A percentile compares a stretch with the other conserved stretches of the same genome.
Conservation (phyloP, 2,113 vertebrate genomes). For the Anarhynchus alexandrinus region DNA sequence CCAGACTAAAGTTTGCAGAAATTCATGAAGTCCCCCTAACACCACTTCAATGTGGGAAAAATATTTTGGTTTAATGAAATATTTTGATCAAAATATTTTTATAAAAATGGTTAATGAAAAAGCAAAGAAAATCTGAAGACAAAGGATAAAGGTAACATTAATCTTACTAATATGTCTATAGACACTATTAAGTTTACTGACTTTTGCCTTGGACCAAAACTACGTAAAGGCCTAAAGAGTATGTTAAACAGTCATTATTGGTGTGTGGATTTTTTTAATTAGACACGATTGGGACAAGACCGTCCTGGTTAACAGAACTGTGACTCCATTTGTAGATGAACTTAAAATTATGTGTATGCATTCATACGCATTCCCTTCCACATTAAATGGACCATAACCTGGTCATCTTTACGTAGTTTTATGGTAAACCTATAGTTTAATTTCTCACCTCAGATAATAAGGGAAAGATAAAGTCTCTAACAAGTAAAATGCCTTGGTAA, state of each 20-base stretch:
- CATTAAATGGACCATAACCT: not conserved
- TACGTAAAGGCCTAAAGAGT: not conserved
- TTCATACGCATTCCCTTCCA: not conserved
- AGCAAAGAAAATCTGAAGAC: not conserved
- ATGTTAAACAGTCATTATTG: not conserved
- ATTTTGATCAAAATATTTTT: not conserved
- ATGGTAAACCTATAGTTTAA: not conserved
- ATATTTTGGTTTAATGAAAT: not conserved
- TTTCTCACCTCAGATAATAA: not conserved
- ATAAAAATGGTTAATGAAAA: not conserved
- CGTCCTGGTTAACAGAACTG: not conserved
- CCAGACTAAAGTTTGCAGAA: not conserved
- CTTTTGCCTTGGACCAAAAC: not conserved
- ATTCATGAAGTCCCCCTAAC: accelerated
- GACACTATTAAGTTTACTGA: not conserved
- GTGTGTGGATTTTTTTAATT: not conserved
- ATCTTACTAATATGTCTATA: not conserved
- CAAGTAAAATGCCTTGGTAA: not conserved
- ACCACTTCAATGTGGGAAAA: not conserved
- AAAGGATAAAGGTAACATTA: not conserved
- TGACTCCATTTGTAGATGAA: not conserved
- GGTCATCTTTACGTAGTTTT: not conserved
- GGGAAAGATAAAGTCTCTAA: not conserved
- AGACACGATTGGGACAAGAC: not conserved
- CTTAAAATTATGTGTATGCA: not conserved